Evolutionary conservation across 1,140 invertebrate genomes (phyloP), one percentile per base, ranked within the genome.

Genomic region (Microplitis demolitor): DNA sequence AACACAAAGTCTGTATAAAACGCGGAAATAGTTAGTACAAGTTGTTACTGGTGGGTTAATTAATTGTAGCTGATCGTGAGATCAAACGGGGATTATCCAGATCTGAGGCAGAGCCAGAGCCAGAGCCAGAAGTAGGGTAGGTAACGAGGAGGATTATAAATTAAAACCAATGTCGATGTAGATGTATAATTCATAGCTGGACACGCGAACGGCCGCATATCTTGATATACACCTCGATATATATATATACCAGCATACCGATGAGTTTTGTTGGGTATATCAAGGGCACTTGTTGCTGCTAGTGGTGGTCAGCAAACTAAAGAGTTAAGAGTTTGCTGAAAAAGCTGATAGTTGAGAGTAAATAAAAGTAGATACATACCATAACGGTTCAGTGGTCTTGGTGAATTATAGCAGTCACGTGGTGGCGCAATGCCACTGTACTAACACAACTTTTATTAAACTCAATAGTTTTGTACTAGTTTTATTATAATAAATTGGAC

Each of bases 371-470:
- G 50, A 61, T 74, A 66, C 72, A 72, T 67, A 68, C 72, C 70
- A 74, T 77, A 77, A 77, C 75, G 75, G 75, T 72, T 74, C 66
- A 68, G 14, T 72, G 72, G 74, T 76, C 66, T 45, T 54, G 54
- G 51, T 71, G 66, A 71, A 74, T 74, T 71, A 64, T 71, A 66
- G 34, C 63, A 31, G 51, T 39, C 72, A 53, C 39, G 39, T 14
- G 68, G 39, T 70, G 53, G 39, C 62, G 35, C 62, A 63, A 31
- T 24, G n/a, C 14, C 16, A 31, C 5, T 45, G 39, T 5, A 45
- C 39, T 58, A 54, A 37, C 14, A 69, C 53, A 54, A 45, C 58
- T 69, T 62, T 61, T 39, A 58, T 24, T 33, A 9, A 31, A 6
- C 4, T 31, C 9, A 58, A 58, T 58, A 31, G 56, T 58, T 24